Evolutionary conservation across 2,888 invertebrate genomes (phyloP), one percentile per base, ranked within the genome.

Genomic region (Himalopsyche anomala): DNA sequence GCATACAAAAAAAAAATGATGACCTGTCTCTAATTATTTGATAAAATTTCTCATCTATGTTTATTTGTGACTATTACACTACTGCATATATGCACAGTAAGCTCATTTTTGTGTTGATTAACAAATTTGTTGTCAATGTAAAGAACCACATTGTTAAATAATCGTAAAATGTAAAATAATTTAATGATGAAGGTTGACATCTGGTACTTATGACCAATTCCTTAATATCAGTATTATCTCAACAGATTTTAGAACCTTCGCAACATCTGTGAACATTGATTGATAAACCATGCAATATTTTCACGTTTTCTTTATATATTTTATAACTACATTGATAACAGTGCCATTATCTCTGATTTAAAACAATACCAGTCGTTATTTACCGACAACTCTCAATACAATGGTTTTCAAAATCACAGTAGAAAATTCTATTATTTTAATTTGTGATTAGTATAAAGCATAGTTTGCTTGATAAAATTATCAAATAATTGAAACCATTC

Each of bases 191-290:
- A 62, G 8, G 28, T 62, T 62, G 62, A 62, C 62, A 19, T 19
- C 62, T 62, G 62, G 62, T 62, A 62, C 51, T 85, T 81, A 82
- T 82, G 85, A 82, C 81, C 79, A 85, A 85, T 82, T 85, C 85
- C 85, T 85, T 28, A 17, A 82, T 51, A 82, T 82, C 85, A 85
- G 85, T 85, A 85, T 85, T 85, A 85, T 69, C 74, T 55, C 17
- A 62, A 85, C 62, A 85, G 56, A 80, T 81, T 40, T 54, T 51
- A 82, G 81, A 81, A 81, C 81, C 85, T 81, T 81, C 51, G 85
- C 69, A 56, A 56, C n/a, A 62, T 62, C 38, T 38, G 51, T 82
- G 82, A 38, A 42, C 80, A 40, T 74, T 74, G 74, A 80, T 40
- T 40, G 80, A 42, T 42, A 80, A 80, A 42, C 80, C 38, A 80